phyloP scores from a whole-genome alignment of 2,113 vertebrate genomes.

The Thamnophis sirtalis region DNA sequence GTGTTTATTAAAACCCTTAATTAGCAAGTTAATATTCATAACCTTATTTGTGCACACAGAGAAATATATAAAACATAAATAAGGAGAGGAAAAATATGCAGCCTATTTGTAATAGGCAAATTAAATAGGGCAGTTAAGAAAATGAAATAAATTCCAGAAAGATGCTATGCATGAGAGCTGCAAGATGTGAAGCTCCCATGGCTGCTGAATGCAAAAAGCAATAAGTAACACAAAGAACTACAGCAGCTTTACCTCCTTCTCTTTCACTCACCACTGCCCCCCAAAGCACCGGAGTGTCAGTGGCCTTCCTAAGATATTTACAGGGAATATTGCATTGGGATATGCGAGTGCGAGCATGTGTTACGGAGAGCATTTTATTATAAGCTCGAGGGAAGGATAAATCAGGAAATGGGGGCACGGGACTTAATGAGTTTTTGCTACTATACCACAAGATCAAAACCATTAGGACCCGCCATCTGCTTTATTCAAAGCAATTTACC shows the following conservation, averaged over 20 bases:
- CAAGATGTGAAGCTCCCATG: not conserved
- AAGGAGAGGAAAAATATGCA: not conserved
- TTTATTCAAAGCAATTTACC: not conserved
- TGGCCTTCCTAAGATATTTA: not conserved
- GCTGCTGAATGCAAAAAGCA: slow-evolving; percentile 10
- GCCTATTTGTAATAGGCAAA: not conserved
- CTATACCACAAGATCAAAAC: not conserved
- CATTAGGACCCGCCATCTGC: not conserved
- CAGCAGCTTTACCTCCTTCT: not conserved
- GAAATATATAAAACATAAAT: not conserved
- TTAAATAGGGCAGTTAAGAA: not conserved
- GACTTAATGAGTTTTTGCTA: not conserved
- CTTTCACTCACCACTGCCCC: not conserved
- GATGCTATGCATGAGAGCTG: not conserved
- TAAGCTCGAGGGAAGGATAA: not conserved
- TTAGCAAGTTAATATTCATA: not conserved
- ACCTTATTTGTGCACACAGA: not conserved
- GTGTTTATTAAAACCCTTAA: not conserved
- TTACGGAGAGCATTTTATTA: not conserved
- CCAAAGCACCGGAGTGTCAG: not conserved
- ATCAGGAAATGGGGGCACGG: not conserved
- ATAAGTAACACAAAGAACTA: slow-evolving; percentile 10
- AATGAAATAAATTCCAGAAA: not conserved
- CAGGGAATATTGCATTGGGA: not conserved
- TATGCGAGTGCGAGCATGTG: not conserved